Base-by-base conservation (phyloP, 2,888 invertebrate genomes). In the Dimorphilus gyrociliatus region DNA sequence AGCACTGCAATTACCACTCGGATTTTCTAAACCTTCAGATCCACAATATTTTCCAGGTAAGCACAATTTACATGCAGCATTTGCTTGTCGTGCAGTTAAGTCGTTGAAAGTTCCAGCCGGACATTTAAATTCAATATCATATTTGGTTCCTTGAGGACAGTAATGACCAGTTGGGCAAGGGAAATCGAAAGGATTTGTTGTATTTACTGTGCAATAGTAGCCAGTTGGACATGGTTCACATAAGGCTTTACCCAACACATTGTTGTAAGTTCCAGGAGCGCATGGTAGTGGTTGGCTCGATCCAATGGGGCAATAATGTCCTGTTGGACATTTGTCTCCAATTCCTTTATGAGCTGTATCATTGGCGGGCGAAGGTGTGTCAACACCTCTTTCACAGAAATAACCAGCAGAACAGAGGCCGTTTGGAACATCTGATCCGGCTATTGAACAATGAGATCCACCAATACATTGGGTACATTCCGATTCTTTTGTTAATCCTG, bases 391-490 rank as follows among this genome's bases (percentile, higher is more conserved):
- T 10, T 51, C 46, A 29, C 57, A 58, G 43, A 50, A 58, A 46
- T 49, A 54, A 5, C 57, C 57, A 8, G 43, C 46, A 2, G 46
- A 32, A 38, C 57, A 58, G 17, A 41, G 34, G 2, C 52, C 54
- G 30, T 51, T 47, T 8, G 47, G 46, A 12, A 36, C 39, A 1
- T 49, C 32, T 1, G 44, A 42, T 4, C 55, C 53, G 2, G 52
- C 45, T 2, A 51, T 53, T 4, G 43, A 43, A 39, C 55, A 57
- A 42, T 44, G 54, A 21, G 41, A 30, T 12, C 56, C 56, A 37
- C 55, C 56, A 44, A 50, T 49, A 33, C 57, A 57, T 12, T 38
- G 47, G 8, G 51, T 51, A 36, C 57, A 57, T 15, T 56, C 41
- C n/a, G 35, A 27, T 27, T 42, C 45, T 5, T 38, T 27, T 13